phyloP scores from a whole-genome alignment of 1,140 invertebrate genomes.

The Anastrepha ludens region DNA sequence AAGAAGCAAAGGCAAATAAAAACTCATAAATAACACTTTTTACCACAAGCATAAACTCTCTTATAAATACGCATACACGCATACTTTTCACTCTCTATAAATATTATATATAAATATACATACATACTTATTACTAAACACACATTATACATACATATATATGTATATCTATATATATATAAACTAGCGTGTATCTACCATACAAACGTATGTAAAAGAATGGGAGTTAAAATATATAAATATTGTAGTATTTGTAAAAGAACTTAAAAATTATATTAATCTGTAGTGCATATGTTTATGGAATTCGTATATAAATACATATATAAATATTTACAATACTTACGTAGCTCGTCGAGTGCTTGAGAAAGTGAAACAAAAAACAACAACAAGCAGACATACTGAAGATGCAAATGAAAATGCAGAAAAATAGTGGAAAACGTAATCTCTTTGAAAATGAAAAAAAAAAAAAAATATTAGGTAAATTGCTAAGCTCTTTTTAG shows the following conservation, averaged over 20 bases:
- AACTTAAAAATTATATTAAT: slow-evolving; percentile 29
- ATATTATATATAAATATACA: background rate
- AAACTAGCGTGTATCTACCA: background rate
- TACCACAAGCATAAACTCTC: slow-evolving; percentile 3
- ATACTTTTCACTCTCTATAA: slow-evolving; percentile 24
- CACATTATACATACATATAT: background rate
- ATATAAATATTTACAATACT: slow-evolving; percentile 13
- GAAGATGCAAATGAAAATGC: slow-evolving; percentile 14
- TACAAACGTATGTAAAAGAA: background rate
- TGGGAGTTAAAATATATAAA: slow-evolving; percentile 30
- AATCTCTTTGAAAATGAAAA: slow-evolving; percentile 21
- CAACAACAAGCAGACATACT: background rate
- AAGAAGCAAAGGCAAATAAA: background rate
- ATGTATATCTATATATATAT: background rate
- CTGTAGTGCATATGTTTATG: slow-evolving; percentile 43
- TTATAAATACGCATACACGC: slow-evolving; percentile 37
- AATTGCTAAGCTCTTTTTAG: slow-evolving; percentile 6
- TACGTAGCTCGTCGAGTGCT: background rate
- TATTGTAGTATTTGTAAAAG: slow-evolving; percentile 44
- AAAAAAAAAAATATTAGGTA: background rate
- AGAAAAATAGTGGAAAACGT: background rate
- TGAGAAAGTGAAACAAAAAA: background rate
- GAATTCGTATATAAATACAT: slow-evolving; percentile 9
- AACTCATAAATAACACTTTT: background rate
- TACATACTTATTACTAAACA: slow-evolving; percentile 23